Evolutionary conservation across 2,888 invertebrate species (phyloP), one percentile per base, ranked within the genome.

Genomic region (Trachelus stipa): DNA sequence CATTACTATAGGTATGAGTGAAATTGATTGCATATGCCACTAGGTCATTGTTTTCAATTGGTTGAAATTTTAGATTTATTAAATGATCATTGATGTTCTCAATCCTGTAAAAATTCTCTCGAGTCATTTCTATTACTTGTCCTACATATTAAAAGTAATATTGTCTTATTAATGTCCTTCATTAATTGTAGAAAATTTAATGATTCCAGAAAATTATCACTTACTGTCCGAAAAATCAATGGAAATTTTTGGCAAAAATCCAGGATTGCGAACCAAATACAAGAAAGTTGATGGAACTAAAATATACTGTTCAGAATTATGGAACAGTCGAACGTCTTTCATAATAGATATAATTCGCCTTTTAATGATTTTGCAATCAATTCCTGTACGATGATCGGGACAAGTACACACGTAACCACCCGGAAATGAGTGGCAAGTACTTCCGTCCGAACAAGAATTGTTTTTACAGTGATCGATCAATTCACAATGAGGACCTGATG

Each of bases 391-490:
- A 34, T 30, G 40, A 34, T 15, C 68, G 34, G 78, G 73, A 23
- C 78, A 78, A 73, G 68, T 35, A 35, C 78, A 78, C n/a, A n/a
- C 34, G 68, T 78, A 78, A 34, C 78, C 75, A 15, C 75, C 78
- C 9, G 68, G 76, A 12, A 78, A 33, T 12, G 78, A 73, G 9
- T 68, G 4, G 40, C 78, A 78, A 11, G 56, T 33, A 34, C 74
- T 77, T 40, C 69, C 69, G 30, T 30, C 40, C 31, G 75, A 75
- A 31, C 78, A 78, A 30, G 78, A 75, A 35, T 73, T 73, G 56
- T 68, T 78, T 11, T 33, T 69, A 68, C 78, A 78, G 68, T 76
- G 75, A 73, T 78, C 34, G 35, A 78, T 73, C 31, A 71, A 75
- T 12, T 78, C 78, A 34, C 78, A 78, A 73, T 73, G 73, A 11